Base-by-base conservation (phyloP, 1,140 invertebrate species). In the Bombus cullumanus region DNA sequence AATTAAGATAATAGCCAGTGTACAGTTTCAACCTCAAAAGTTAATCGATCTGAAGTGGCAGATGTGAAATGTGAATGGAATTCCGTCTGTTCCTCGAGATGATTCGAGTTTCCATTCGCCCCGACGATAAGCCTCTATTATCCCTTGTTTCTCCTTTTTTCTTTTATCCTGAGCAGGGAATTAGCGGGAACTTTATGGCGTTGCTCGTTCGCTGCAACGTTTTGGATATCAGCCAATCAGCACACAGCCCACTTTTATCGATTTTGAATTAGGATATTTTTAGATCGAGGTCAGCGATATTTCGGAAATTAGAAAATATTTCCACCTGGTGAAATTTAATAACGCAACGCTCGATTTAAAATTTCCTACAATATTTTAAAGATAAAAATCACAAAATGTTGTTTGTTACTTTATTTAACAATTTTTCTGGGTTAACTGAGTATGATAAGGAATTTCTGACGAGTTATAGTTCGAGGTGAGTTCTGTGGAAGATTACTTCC, bases 1-100 rank as follows among this genome's bases (percentile, higher is more conserved):
- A 81, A 81, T 81, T 81, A 81, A 81, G 79, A 81, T 81, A 81
- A 72, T 81, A 81, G 79, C 37, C 34, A 53, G 68, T 72, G 39
- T 41, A 81, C 79, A 62, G 79, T 41, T 34, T 37, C 53, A 72
- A 28, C 37, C 53, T 28, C 10, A 53, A 41, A 72, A 43, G 68
- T 72, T 81, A 72, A 81, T 81, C 79, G 79, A 72, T 81, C 47
- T n/a, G 47, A 81, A 72, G 68, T 72, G 68, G 47, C 66, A 53
- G 64, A 68, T 64, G 64, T 68, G 79, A 81, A 81, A 81, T 57
- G 66, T 39, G 66, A 71, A 81, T 57, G 31, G 64, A 57, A 71
- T 57, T n/a, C 31, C 22, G 9, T 47, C 22, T 28, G 37, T 37
- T 53, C 13, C 77, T 34, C n/a, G n/a, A 79, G 25, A 37, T 31